phyloP scores from a whole-genome alignment of 2,888 invertebrate species.

The Barypeithes pellucidus region DNA sequence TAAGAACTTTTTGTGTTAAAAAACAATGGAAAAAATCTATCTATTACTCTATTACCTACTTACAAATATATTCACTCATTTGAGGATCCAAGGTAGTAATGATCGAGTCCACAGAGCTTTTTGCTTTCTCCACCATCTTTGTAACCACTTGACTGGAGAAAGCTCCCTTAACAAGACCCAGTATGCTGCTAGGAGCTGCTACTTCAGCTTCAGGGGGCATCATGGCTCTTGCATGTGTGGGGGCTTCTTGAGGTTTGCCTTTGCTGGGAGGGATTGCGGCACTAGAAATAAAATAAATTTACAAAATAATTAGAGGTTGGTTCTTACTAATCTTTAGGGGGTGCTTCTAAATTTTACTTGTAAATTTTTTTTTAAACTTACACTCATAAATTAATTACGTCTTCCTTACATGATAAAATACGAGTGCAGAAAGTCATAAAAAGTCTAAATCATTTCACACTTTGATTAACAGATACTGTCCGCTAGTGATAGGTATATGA shows the following conservation, averaged over 20 bases:
- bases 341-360: too few relatives aligned
- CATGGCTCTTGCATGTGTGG: slow-evolving; percentile 14
- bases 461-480: too few relatives aligned
- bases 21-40: too few relatives aligned
- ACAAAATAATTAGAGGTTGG: not conserved
- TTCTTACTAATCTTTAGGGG: too few relatives aligned
- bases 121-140: slow-evolving; percentile 83
- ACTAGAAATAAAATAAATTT: slow-evolving; percentile 58
- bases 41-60: slow-evolving; percentile 66
- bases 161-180: slow-evolving; percentile 82
- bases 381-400: too few relatives aligned
- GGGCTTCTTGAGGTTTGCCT: slow-evolving; percentile 62
- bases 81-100: slow-evolving; percentile 92
- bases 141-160: slow-evolving; percentile 78
- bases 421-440: too few relatives aligned
- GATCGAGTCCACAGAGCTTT: slow-evolving; percentile 87
- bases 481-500: too few relatives aligned
- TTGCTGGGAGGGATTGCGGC: slow-evolving; percentile 69
- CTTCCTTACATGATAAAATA: too few relatives aligned
- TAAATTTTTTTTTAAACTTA: too few relatives aligned
- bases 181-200: slow-evolving; percentile 72
- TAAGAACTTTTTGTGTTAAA: too few relatives aligned
- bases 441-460: too few relatives aligned
- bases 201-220: slow-evolving; percentile 47
- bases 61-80: slow-evolving; percentile 90